Evolutionary conservation across 2,888 invertebrate species (phyloP), one percentile per base, ranked within the genome.

Genomic region (Ptycholaimellus sp.): DNA sequence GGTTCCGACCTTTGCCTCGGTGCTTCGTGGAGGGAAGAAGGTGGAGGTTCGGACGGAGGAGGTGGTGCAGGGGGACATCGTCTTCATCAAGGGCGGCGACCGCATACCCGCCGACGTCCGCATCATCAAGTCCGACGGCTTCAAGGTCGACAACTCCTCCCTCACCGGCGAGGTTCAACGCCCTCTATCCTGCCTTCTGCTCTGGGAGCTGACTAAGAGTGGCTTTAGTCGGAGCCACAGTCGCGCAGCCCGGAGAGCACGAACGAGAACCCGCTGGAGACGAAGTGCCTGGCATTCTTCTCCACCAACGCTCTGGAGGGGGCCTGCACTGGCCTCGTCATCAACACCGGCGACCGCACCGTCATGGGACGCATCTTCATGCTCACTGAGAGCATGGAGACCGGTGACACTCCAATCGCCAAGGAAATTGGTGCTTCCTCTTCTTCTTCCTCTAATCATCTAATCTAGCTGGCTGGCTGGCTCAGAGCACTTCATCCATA

Each of bases 11-110:
- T n/a, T n/a, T n/a, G 85, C 85, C 44, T 78, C 80, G 48, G 81
- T 83, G 49, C 72, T 56, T 22, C 53, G 64, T 36, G 61, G 62
- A 44, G 64, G 65, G 5, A 57, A 65, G 42, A 66, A 65, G 47
- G 42, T 57, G 39, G 62, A 64, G 38, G 50, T 69, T 21, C 57
- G 59, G 33, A 64, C 67, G 23, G 65, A 68, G 48, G 87, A 90
- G 58, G 68, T 96, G 50, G 87, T 87, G 40, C 70, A 90, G 52
- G 93, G 96, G 46, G 96, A 96, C 64, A 75, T 96, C 49, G 83
- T 93, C 57, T 90, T 93, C 63, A 85, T 96, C 43, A 93, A 93
- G 67, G 93, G 93, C 63, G 93, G 96, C 56, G 93, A 96, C 66
- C 72, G 93, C 53, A 80, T 96, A 53, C 96, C 96, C 33, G 96